A percentile compares a stretch with the other conserved stretches of the same genome.
These are phyloP conservation scores for Balanococcus diminutus DNA, from an alignment of 2,888 invertebrate genomes.

Conservation along the genomic window DNA sequence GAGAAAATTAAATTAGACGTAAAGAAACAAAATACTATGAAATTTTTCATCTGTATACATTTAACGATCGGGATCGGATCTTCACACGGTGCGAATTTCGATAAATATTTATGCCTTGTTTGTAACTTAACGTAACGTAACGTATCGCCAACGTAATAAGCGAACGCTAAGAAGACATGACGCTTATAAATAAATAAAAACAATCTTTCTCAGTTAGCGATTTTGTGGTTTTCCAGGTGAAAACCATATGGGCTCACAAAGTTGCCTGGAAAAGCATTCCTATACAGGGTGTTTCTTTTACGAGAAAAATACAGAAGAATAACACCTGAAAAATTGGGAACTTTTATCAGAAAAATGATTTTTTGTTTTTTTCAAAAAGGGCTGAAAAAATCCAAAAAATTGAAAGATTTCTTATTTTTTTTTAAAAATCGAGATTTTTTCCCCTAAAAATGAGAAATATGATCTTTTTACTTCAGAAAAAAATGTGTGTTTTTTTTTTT, in stretches of 20 bases:
- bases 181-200: constrained; percentile 11
- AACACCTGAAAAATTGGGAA: too few species aligned
- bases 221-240: background rate
- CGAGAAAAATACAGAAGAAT: too few species aligned
- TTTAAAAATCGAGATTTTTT: too few species aligned
- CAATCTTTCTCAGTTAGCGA: background rate
- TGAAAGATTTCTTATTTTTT: too few species aligned
- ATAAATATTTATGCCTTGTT: background rate
- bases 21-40: constrained; percentile 1
- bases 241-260: background rate
- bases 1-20: constrained; percentile 5
- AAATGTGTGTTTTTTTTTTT: too few species aligned
- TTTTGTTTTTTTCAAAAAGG: too few species aligned
- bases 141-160: background rate
- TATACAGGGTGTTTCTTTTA: too few species aligned
- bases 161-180: background rate
- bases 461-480: too few species aligned
- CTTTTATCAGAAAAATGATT: too few species aligned
- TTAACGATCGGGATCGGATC: constrained; percentile 17
- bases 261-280: background rate
- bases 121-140: background rate
- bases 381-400: too few species aligned
- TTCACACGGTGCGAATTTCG: background rate
- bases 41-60: constrained; percentile 7
- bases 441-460: too few species aligned